These are phyloP conservation scores for Phodopus roborovskii DNA, from an alignment of 2,113 vertebrate species.

Conservation along the genomic window DNA sequence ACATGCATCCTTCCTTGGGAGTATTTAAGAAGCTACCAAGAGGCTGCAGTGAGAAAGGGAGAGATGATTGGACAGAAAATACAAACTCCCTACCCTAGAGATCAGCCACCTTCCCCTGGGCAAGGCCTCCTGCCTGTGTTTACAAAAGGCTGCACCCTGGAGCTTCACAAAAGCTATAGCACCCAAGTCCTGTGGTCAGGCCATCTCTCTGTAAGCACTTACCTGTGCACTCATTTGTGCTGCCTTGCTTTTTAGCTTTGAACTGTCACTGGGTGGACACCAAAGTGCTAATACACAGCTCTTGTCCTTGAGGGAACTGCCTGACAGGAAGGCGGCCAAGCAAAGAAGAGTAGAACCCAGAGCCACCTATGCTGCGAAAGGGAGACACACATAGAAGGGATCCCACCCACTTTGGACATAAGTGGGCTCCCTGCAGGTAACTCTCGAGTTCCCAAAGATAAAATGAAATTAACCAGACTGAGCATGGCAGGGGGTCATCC, in stretches of 20 bases:
- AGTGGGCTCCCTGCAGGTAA: background rate
- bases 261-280: background rate
- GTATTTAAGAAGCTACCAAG: constrained; percentile 53
- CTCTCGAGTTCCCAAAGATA: background rate
- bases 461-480: background rate
- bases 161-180: background rate
- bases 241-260: background rate
- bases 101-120: background rate
- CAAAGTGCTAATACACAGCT: background rate
- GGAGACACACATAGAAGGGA: background rate
- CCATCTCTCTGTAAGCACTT: background rate
- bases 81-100: background rate
- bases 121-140: background rate
- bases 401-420: background rate
- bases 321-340: background rate
- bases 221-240: background rate
- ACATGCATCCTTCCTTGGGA: constrained; percentile 43
- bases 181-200: no score
- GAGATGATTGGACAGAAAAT: constrained; percentile 2
- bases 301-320: background rate
- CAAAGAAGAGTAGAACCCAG: background rate
- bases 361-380: background rate
- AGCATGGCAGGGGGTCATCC: background rate
- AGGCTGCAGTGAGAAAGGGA: background rate
- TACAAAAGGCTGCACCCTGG: background rate